Evolutionary conservation across 1,140 invertebrate species (phyloP).

Genomic region (Aphis craccivora): DNA sequence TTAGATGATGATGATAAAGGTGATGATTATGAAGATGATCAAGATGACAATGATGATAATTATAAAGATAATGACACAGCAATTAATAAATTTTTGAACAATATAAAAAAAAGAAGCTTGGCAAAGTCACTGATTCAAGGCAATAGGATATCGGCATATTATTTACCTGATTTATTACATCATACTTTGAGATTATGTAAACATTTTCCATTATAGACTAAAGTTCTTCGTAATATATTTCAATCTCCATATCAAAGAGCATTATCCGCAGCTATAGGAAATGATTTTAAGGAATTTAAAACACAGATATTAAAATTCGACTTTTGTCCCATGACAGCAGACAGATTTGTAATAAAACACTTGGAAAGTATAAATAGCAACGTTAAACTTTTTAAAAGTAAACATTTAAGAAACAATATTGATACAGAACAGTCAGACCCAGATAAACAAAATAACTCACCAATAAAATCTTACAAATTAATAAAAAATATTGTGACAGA

Average conservation of each 20-base stretch:
- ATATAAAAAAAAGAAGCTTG: background rate
- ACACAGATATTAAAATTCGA: background rate
- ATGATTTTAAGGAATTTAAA: background rate
- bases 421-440: background rate
- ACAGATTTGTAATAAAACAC: background rate
- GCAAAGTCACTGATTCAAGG: background rate
- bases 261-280: background rate
- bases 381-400: slow-evolving; percentile 5
- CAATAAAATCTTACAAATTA: background rate
- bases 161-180: background rate
- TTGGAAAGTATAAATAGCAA: background rate
- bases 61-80: background rate
- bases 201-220: background rate
- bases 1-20: background rate
- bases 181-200: background rate
- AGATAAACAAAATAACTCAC: background rate
- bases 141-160: background rate
- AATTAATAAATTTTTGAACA: background rate
- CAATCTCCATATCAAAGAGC: background rate
- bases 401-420: background rate
- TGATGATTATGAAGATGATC: background rate
- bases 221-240: background rate
- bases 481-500: background rate
- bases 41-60: too few species aligned
- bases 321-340: background rate